A percentile compares a stretch with the other conserved stretches of the same genome.
phyloP scores from a whole-genome alignment of 2,113 vertebrate genomes.

The Panurus biarmicus region DNA sequence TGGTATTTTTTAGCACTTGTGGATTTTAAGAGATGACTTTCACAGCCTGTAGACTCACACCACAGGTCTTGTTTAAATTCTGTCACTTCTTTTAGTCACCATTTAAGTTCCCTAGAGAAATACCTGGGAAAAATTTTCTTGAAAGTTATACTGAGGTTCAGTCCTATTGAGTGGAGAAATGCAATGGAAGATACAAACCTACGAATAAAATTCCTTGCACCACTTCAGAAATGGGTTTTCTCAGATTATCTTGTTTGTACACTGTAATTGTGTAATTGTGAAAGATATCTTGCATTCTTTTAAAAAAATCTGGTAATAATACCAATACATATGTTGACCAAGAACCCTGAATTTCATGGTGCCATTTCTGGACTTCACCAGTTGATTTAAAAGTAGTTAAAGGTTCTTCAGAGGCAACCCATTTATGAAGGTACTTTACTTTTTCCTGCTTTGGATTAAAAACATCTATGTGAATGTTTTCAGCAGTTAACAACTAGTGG shows the following conservation, averaged over 20 bases:
- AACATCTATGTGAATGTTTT: neutral
- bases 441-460: neutral
- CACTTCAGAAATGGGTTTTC: neutral
- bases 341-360: neutral
- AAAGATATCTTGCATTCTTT: neutral
- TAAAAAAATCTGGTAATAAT: neutral
- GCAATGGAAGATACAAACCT: neutral
- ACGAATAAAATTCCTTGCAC: neutral
- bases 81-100: neutral
- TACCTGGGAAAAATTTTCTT: neutral
- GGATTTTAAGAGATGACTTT: neutral
- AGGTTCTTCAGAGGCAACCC: neutral
- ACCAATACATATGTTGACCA: neutral
- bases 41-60: neutral
- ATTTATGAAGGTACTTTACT: neutral
- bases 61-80: neutral
- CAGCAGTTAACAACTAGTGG: neutral
- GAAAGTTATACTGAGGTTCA: neutral
- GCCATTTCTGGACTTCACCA: neutral
- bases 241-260: neutral
- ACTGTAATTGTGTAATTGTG: neutral
- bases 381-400: neutral
- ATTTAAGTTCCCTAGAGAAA: neutral
- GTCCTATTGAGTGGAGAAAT: neutral
- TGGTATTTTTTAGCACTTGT: neutral